Evolutionary conservation across 2,797 vertebrate species (phyloP), one percentile per base, ranked within the genome.

Genomic region (Mionectes olivaceus): DNA sequence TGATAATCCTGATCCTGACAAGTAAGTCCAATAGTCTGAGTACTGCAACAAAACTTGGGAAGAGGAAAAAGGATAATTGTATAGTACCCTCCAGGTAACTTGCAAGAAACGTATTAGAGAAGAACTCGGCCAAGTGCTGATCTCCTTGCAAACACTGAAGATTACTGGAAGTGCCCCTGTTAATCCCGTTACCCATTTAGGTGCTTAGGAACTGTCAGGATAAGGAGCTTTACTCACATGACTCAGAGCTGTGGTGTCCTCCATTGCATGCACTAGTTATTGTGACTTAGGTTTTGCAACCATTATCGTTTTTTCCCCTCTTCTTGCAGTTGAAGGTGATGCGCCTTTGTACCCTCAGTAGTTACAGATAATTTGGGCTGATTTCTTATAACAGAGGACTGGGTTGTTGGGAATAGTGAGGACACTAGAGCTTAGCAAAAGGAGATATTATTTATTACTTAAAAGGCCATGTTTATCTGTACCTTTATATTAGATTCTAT

Each of bases 1-100:
- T 93, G 99, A 99, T 96, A 99, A 99, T 94, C 99, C 99, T 16
- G 99, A 99, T 85, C 98, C 99, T 95, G 99, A 99, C 83, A 99
- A 99, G 99, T 99, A 97, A 97, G 99, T 98, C 27, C 25, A 27
- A 37, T 27, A 53, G 28, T 79, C 56, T 70, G 30, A 70, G 21
- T 73, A 43, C 37, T 82, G 57, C 33, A 67, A 4, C n/a, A 59
- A 61, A 18, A 59, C 27, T 69, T 79, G 23, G 30, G 60, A 52
- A 63, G 5, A 33, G 44, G 52, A 73, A 5, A 50, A 82, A 39
- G 7, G 7, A 11, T 21, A 27, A 39, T 19, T 74, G 28, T 32
- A 13, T 70, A 61, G 27, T 50, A 68, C 28, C 33, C 25, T 84
- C 67, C 59, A 64, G 25, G 17, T 59, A 53, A 67, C 24, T 70